Evolutionary conservation across 2,888 invertebrate species (phyloP), one percentile per base, ranked within the genome.

Genomic region (Tortrix viridana): DNA sequence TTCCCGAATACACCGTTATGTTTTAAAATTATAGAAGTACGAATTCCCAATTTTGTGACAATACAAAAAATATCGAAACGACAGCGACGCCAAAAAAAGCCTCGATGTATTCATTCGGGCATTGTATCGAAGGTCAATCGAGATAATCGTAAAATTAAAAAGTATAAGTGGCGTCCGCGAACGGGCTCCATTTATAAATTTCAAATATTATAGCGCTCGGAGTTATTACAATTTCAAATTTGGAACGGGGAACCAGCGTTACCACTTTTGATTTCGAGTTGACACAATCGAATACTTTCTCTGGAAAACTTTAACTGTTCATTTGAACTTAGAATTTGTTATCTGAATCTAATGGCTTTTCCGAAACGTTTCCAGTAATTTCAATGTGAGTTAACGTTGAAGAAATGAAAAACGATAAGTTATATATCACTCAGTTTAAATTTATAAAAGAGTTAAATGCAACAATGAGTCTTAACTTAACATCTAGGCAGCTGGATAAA

Each of bases 141-240:
- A 81, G 84, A 86, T 88, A 85, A 66, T 65, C 56, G 62, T 85
- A 84, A 87, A 89, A 90, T 91, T 90, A 91, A 91, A 91, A 92
- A 91, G 91, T 92, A 89, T 90, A 91, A 92, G 82, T 81, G 84
- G 83, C 75, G 75, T 81, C 76, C 79, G 74, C 80, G 83, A 80
- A 81, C 79, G 75, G 76, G 78, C 77, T 77, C 75, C 73, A 79
- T 85, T 77, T 86, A 89, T 88, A 88, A 88, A 89, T 90, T 90
- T 91, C 89, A 89, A 89, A 91, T 91, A 87, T 88, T 85, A 84
- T 83, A 70, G 72, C 73, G 74, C 72, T 75, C 81, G 80, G 74
- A 73, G 75, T 71, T 80, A 89, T 90, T 91, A 89, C 82, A 89
- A 90, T 90, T 91, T 90, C 79, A 90, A 88, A 91, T 91, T 85